Conservation (phyloP, 2,797 vertebrate genomes). For the Paedocypris micromegethes region DNA sequence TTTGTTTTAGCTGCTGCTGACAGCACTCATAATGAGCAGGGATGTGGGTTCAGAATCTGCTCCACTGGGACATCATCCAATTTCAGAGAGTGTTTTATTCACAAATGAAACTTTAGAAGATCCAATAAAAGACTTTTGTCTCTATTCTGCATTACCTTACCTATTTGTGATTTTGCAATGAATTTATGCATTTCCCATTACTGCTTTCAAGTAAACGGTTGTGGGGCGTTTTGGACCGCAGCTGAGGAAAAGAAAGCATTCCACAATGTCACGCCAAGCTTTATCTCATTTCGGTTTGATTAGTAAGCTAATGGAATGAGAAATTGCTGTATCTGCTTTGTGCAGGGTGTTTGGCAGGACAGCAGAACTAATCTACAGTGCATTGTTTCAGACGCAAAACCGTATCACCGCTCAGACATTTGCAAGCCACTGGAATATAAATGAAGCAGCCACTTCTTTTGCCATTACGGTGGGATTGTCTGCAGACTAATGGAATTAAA, state of each 20-base stretch:
- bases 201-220: no score
- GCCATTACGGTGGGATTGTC: slow-evolving; percentile 10
- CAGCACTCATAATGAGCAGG: slow-evolving; percentile 36
- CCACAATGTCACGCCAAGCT: slow-evolving; percentile 32
- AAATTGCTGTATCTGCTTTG: slow-evolving; percentile 54
- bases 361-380: slow-evolving; percentile 46
- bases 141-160: no score
- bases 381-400: slow-evolving; percentile 36
- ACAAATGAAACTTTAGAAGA: neutral
- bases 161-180: no score
- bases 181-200: no score
- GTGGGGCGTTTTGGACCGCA: neutral
- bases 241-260: slow-evolving; percentile 15
- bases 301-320: slow-evolving; percentile 61
- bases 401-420: neutral
- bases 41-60: neutral
- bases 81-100: neutral
- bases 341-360: neutral
- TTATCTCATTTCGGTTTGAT: slow-evolving; percentile 60
- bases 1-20: slow-evolving; percentile 21
- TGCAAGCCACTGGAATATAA: slow-evolving; percentile 22
- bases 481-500: slow-evolving; percentile 12
- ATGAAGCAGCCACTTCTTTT: neutral
- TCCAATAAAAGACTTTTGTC: no score
- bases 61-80: neutral